Conservation (phyloP, 2,888 invertebrate genomes). For the Alsophila aescularia region DNA sequence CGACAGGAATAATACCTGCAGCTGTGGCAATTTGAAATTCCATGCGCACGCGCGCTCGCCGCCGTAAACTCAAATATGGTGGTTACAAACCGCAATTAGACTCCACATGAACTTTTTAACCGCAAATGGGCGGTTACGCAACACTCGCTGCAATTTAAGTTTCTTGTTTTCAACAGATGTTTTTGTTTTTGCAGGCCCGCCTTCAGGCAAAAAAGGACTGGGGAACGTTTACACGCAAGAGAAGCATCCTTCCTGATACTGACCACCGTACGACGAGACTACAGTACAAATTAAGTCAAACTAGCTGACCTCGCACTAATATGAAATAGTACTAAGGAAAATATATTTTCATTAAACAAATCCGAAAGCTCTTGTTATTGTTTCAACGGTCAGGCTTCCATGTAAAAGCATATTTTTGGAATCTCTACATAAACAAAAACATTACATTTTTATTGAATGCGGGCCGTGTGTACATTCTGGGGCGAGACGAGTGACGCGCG, state of each 20-base stretch:
- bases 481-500: constrained; percentile 52
- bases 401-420: constrained; percentile 17
- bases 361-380: background rate
- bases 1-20: constrained; percentile 54
- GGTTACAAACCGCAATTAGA: constrained; percentile 77
- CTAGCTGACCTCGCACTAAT: constrained; percentile 63
- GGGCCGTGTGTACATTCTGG: constrained; percentile 44
- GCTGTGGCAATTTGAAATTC: constrained; percentile 67
- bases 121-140: constrained; percentile 16
- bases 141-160: constrained; percentile 10
- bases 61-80: constrained; percentile 74
- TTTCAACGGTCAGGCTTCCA: background rate
- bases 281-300: constrained; percentile 64
- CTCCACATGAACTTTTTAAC: constrained; percentile 58
- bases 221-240: constrained; percentile 81
- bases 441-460: constrained; percentile 24
- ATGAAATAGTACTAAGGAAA: constrained; percentile 35
- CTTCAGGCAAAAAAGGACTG: constrained; percentile 64
- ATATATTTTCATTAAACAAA: constrained; percentile 40
- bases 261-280: constrained; percentile 42
- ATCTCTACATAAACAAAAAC: constrained; percentile 27
- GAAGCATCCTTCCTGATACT: constrained; percentile 63
- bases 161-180: constrained; percentile 25
- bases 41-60: constrained; percentile 56
- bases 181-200: constrained; percentile 69